Base-by-base conservation (phyloP, 2,888 invertebrate genomes). In the Euplexia lucipara region DNA sequence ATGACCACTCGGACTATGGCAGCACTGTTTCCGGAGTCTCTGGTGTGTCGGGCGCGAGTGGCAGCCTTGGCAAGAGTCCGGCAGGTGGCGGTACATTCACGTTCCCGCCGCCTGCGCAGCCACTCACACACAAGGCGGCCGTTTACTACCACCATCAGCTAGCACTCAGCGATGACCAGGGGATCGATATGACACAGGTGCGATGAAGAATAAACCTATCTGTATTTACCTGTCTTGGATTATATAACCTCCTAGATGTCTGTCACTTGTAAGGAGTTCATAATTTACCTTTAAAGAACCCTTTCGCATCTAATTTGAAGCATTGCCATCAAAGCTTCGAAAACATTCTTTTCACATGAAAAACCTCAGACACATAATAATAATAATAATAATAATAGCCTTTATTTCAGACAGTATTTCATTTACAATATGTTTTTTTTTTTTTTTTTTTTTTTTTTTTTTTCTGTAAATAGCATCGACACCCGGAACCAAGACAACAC, bases 151-250 rank as follows among this genome's bases (percentile, higher is more conserved):
- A 98, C 84, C 97, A 98, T 83, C 98, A 98, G 91, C 96, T 97
- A 81, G 97, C 98, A 68, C 95, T 98, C 70, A 97, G 98, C 87
- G 98, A 98, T 90, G 98, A 98, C 91, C 98, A 98, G 93, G 98
- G 98, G 71, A 98, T 98, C 85, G 98, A 98, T 93, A 97, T 98
- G 96, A 98, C 98, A 75, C 98, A 98, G 96, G 97, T 97, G 8
- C 42, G 41, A 34, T n/a, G 1, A 0, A 12, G 4, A 44, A 9
- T 0, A n/a, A 14, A 26, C 3, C 9, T 22, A 9, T 8, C 14
- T 44, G 16, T 9, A 9, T 1, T 0, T 37, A 9, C 30, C 32
- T 18, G 6, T 16, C 26, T 35, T 26, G 3, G 12, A 60, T 5
- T 20, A 14, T 7, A 16, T 16, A 5, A 6, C 14, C 3, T n/a